These are phyloP conservation scores for Phaethon lepturus DNA, from an alignment of 2,113 vertebrate species.

Conservation along the genomic window DNA sequence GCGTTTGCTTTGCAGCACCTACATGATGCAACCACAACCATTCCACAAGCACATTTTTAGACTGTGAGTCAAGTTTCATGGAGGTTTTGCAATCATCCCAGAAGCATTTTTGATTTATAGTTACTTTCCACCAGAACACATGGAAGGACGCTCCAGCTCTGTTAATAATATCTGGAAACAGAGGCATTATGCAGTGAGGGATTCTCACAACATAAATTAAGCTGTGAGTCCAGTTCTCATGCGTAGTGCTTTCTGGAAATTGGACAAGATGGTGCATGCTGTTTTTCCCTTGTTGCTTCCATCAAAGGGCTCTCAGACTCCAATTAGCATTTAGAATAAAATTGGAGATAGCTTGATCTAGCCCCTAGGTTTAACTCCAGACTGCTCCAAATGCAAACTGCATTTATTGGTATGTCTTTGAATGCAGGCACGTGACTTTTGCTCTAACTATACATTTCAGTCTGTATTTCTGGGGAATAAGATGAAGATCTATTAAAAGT, in stretches of 20 bases:
- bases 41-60: conserved; percentile 70
- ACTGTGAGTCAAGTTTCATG: conserved; percentile 68
- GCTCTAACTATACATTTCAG: not conserved
- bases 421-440: not conserved
- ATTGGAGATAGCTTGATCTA: not conserved
- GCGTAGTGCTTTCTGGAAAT: not conserved
- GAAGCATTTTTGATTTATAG: conserved; percentile 30
- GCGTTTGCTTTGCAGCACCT: not conserved
- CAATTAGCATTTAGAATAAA: not conserved
- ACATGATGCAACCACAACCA: conserved; percentile 20
- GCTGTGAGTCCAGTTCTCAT: not conserved
- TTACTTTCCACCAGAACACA: not conserved
- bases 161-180: conserved; percentile 12
- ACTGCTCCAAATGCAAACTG: not conserved
- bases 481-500: not conserved
- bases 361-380: not conserved
- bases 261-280: not conserved
- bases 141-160: conserved; percentile 2
- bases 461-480: not conserved
- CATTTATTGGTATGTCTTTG: not conserved
- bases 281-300: not conserved
- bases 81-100: conserved; percentile 40
- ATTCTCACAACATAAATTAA: conserved; percentile 8
- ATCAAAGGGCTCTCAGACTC: not conserved
- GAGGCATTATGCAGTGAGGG: not conserved